Conservation (phyloP, 2,113 vertebrate species). For the Callorhinus ursinus region DNA sequence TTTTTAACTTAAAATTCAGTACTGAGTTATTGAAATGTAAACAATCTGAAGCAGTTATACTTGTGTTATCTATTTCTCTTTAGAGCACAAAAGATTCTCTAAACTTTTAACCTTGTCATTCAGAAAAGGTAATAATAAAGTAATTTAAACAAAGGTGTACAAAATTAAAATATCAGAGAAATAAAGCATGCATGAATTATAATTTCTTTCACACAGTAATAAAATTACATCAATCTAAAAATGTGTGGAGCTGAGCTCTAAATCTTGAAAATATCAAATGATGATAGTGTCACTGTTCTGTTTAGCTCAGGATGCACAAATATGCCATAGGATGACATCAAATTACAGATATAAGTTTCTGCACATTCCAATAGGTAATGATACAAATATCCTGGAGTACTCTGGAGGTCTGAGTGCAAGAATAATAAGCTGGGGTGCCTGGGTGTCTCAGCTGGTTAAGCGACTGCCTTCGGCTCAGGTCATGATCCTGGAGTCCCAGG, state of each 20-base stretch:
- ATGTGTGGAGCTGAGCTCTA: neutral
- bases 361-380: neutral
- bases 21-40: constrained; percentile 16
- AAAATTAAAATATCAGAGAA: constrained; percentile 46
- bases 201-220: neutral
- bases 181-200: neutral
- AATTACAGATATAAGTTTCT: neutral
- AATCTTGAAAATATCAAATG: neutral
- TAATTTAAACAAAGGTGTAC: neutral
- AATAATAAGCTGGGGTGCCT: neutral
- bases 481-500: no score
- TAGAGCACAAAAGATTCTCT: neutral
- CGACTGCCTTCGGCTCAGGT: no score
- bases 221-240: neutral
- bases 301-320: neutral
- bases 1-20: constrained; percentile 51
- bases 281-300: neutral
- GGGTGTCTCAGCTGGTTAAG: no score
- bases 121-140: constrained; percentile 40
- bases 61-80: constrained; percentile 1
- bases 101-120: constrained; percentile 5
- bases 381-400: neutral
- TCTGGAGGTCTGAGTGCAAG: neutral
- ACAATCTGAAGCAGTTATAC: neutral
- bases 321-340: neutral